phyloP scores from a whole-genome alignment of 2,113 vertebrate genomes.

The Pandion haliaetus region DNA sequence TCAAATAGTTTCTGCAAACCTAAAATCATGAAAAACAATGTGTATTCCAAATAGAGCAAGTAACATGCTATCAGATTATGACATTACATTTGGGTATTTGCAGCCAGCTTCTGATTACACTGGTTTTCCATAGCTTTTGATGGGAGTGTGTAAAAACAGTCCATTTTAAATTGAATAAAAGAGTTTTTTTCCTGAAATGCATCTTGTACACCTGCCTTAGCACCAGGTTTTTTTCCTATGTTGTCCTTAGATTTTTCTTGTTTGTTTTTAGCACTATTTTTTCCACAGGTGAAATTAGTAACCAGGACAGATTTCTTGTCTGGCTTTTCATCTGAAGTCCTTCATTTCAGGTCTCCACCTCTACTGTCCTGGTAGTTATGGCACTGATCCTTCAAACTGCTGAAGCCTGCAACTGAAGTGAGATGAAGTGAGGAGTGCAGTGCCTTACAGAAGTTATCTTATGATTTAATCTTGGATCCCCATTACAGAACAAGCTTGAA shows the following conservation, averaged over 20 bases:
- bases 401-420: not conserved
- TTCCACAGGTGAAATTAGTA: not conserved
- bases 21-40: not conserved
- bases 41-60: not conserved
- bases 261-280: not conserved
- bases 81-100: not conserved
- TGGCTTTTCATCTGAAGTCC: not conserved
- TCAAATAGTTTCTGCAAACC: not conserved
- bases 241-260: not conserved
- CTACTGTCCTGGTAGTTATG: not conserved
- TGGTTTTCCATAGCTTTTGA: not conserved
- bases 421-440: not conserved
- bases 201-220: not conserved
- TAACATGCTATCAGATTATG: not conserved
- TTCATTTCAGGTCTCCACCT: not conserved
- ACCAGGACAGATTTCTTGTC: not conserved
- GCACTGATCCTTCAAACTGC: not conserved
- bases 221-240: fast-evolving
- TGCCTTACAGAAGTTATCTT: not conserved
- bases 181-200: not conserved
- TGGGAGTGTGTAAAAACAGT: not conserved
- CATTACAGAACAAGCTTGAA: not conserved
- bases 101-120: not conserved
- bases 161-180: not conserved
- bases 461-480: not conserved